phyloP scores from a whole-genome alignment of 2,888 invertebrate species.

The Euzophera pinguis region DNA sequence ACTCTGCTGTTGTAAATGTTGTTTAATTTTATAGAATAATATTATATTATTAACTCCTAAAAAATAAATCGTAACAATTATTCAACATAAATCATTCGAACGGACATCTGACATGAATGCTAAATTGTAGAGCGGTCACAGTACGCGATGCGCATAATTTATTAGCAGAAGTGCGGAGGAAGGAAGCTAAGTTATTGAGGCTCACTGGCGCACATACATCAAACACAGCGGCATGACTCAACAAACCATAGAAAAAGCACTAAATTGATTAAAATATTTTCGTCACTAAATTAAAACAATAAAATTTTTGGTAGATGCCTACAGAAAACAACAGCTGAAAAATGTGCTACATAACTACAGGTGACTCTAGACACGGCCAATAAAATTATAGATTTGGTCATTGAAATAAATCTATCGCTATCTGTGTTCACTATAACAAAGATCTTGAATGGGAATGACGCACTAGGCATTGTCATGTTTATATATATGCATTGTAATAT shows the following conservation, averaged over 20 bases:
- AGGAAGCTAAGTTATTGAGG: not conserved
- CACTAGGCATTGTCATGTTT: not conserved
- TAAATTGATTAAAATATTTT: too few relatives aligned
- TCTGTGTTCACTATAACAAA: not conserved
- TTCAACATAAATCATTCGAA: not conserved
- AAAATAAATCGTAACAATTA: not conserved
- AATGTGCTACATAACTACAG: not conserved
- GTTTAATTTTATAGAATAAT: too few relatives aligned
- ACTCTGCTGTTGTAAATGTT: too few relatives aligned
- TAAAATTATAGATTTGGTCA: not conserved
- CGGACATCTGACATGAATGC: not conserved
- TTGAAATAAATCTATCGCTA: not conserved
- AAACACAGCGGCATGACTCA: too few relatives aligned
- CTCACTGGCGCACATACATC: not conserved
- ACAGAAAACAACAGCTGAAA: not conserved
- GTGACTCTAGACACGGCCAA: not conserved
- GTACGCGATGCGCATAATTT: not conserved
- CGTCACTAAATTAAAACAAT: too few relatives aligned
- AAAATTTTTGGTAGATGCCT: too few relatives aligned
- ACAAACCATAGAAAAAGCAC: not conserved
- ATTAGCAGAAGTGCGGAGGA: not conserved
- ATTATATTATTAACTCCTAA: not conserved
- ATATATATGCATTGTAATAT: not conserved
- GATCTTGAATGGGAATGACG: not conserved
- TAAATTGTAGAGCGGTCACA: not conserved